These are phyloP conservation scores for Sarcophaga rosellei DNA, from an alignment of 2,888 invertebrate species.

Conservation along the genomic window DNA sequence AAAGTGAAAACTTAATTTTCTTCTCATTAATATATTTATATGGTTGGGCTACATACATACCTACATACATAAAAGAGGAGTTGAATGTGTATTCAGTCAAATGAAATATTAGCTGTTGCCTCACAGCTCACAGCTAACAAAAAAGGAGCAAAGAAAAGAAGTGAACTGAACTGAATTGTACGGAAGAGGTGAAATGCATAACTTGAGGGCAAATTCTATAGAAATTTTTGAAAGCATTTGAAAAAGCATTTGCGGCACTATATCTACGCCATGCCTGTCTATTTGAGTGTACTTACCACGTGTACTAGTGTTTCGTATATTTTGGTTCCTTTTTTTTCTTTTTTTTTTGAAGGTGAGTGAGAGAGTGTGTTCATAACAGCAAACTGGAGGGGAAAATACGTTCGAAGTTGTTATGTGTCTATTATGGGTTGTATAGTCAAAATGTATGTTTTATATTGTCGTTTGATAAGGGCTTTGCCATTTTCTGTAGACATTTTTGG, in stretches of 20 bases:
- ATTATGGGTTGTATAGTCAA: conserved; percentile 13
- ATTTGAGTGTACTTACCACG: conserved; percentile 14
- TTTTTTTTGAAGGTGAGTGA: not conserved
- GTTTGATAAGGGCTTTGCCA: conserved; percentile 16
- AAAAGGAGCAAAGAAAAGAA: conserved; percentile 40
- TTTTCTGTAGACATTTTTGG: conserved; percentile 4
- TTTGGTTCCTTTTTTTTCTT: not conserved
- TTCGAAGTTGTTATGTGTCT: conserved; percentile 13
- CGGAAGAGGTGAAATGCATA: conserved; percentile 56
- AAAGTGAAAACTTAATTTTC: conserved; percentile 76
- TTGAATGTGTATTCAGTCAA: conserved; percentile 72
- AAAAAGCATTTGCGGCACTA: conserved; percentile 25
- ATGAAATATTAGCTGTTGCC: conserved; percentile 76
- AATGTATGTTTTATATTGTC: conserved; percentile 3
- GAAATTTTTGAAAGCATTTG: conserved; percentile 25
- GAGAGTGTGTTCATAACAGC: not conserved
- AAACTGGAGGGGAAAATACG: not conserved
- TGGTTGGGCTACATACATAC: conserved; percentile 39
- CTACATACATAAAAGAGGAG: not conserved
- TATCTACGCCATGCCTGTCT: conserved; percentile 36
- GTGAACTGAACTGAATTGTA: too few relatives aligned
- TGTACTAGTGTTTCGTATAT: conserved; percentile 29
- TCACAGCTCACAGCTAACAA: conserved; percentile 23
- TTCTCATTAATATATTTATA: conserved; percentile 79
- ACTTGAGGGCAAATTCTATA: conserved; percentile 56